Conservation (phyloP, 2,888 invertebrate genomes). For the Ethmia dodecea region DNA sequence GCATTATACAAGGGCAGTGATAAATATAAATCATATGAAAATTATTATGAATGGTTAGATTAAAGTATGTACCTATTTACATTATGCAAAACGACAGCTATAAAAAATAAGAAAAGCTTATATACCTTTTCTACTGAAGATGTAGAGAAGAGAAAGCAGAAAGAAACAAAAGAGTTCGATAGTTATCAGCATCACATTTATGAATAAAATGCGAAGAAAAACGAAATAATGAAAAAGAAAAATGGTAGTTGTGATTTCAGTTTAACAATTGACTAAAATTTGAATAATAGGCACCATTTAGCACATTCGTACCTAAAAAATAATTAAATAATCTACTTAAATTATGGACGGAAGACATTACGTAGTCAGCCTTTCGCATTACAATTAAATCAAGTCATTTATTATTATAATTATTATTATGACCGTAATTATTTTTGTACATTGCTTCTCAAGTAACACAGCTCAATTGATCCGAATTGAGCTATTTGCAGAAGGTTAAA, state of each 20-base stretch:
- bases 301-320: no score
- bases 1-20: slow-evolving; percentile 21
- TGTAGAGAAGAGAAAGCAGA: slow-evolving; percentile 35
- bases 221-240: slow-evolving; percentile 13
- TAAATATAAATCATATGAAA: slow-evolving; percentile 7
- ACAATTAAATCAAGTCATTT: not conserved
- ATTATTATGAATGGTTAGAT: not conserved
- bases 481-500: no score
- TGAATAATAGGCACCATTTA: slow-evolving; percentile 9
- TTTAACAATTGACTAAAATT: slow-evolving; percentile 10
- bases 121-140: slow-evolving; percentile 27
- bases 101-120: slow-evolving; percentile 18
- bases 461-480: no score
- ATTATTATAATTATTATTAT: slow-evolving; percentile 8
- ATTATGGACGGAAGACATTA: slow-evolving; percentile 25
- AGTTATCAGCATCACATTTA: slow-evolving; percentile 26
- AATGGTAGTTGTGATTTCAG: no score
- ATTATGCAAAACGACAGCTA: no score
- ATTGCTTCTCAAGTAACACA: slow-evolving; percentile 14
- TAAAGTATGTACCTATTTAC: slow-evolving; percentile 18
- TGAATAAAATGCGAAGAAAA: slow-evolving; percentile 24
- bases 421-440: slow-evolving; percentile 15
- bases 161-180: slow-evolving; percentile 18
- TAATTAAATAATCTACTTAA: no score
- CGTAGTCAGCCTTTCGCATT: slow-evolving; percentile 21